Conservation (phyloP, 1,140 invertebrate genomes). For the Semibalanus balanoides region DNA sequence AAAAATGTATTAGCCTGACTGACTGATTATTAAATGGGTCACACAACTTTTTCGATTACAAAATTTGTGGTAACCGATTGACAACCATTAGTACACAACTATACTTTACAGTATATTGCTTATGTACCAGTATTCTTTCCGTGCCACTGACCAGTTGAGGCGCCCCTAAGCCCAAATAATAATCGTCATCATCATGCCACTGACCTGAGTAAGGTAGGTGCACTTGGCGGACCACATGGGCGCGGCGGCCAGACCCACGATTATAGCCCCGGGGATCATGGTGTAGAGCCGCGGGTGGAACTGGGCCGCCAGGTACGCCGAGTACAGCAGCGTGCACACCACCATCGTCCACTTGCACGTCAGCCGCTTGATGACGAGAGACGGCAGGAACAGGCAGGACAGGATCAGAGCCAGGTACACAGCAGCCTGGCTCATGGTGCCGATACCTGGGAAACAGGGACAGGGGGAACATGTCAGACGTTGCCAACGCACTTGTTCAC, state of each 20-base stretch:
- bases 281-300: slow-evolving; percentile 81
- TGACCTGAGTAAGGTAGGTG: slow-evolving; percentile 78
- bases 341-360: slow-evolving; percentile 93
- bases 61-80: no score
- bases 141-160: slow-evolving; percentile 11
- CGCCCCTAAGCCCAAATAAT: no score
- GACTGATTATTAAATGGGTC: no score
- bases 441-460: slow-evolving; percentile 46
- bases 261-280: slow-evolving; percentile 74
- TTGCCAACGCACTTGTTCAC: no score
- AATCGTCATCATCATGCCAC: no score
- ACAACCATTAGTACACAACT: no score
- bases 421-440: slow-evolving; percentile 65
- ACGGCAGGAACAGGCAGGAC: slow-evolving; percentile 84
- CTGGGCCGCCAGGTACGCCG: slow-evolving; percentile 82
- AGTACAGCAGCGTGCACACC: slow-evolving; percentile 78
- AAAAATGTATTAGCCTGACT: no score
- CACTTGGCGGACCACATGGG: slow-evolving; percentile 95
- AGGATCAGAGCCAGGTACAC: slow-evolving; percentile 78
- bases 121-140: no score
- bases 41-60: no score
- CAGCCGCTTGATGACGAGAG: slow-evolving; percentile 68
- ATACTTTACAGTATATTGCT: no score
- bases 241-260: slow-evolving; percentile 78
- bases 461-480: no score